These are phyloP conservation scores for Callionymus lyra DNA, from an alignment of 2,113 vertebrate species.

Conservation along the genomic window DNA sequence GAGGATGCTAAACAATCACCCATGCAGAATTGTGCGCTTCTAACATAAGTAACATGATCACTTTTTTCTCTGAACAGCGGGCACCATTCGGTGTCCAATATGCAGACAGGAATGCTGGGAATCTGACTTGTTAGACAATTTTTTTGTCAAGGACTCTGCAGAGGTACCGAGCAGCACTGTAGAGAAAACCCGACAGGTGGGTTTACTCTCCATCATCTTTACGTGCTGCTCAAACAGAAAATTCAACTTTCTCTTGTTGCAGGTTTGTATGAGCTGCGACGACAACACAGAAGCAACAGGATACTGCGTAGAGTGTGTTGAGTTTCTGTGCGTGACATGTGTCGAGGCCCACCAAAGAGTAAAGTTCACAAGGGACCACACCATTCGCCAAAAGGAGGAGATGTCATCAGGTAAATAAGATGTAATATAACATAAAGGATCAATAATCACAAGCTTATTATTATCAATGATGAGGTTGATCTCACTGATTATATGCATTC, in stretches of 20 bases:
- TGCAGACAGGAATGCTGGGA: constrained; percentile 95
- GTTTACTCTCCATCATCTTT: not conserved
- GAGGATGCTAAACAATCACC: too few relatives aligned
- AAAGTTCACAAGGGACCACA: constrained; percentile 96
- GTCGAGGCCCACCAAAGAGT: constrained; percentile 94
- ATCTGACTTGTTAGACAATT: constrained; percentile 93
- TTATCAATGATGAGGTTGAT: not conserved
- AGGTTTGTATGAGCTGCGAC: constrained; percentile 96
- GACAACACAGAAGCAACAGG: constrained; percentile 95
- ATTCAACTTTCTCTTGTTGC: constrained; percentile 1
- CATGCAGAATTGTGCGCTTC: too few relatives aligned
- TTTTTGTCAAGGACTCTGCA: constrained; percentile 94
- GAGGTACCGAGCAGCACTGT: constrained; percentile 97
- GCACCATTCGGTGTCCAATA: constrained; percentile 87
- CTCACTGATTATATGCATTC: not conserved
- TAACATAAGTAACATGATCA: constrained; percentile 7
- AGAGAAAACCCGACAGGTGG: constrained; percentile 93
- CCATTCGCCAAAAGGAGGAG: constrained; percentile 92
- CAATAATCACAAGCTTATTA: not conserved
- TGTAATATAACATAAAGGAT: not conserved
- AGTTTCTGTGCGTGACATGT: constrained; percentile 94
- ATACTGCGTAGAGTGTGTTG: constrained; percentile 94
- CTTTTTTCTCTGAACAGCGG: constrained; percentile 67
- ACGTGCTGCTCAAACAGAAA: not conserved
- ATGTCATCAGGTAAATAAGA: constrained; percentile 81